These are phyloP conservation scores for Alligator mississippiensis DNA, from an alignment of 2,113 vertebrate genomes.

Conservation along the genomic window DNA sequence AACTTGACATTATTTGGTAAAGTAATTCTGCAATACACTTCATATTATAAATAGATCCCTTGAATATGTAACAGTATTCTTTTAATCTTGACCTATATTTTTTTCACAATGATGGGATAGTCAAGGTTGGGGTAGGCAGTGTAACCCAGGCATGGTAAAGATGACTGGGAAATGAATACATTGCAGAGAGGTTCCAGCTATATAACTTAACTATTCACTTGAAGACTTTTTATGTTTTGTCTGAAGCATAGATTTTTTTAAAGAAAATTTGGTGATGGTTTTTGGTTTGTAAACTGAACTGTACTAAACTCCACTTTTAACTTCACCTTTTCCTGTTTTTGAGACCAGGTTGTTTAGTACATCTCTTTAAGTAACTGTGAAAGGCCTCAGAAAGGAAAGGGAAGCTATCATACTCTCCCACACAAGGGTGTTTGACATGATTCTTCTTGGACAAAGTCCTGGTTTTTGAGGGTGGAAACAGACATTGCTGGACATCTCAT, in stretches of 20 bases:
- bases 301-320: neutral
- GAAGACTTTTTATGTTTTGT: neutral
- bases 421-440: too few relatives aligned
- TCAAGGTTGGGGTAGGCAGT: neutral
- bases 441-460: too few relatives aligned
- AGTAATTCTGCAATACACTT: neutral
- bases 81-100: neutral
- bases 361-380: neutral
- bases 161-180: neutral
- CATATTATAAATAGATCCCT: neutral
- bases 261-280: neutral
- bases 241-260: neutral
- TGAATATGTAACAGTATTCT: neutral
- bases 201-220: neutral
- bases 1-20: neutral
- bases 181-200: neutral
- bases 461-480: too few relatives aligned
- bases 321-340: neutral
- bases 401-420: neutral
- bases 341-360: neutral
- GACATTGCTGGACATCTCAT: too few relatives aligned
- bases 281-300: neutral
- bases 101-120: neutral
- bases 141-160: neutral
- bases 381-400: neutral